Evolutionary conservation across 2,797 vertebrate species (phyloP).

Genomic region (Carapus acus): DNA sequence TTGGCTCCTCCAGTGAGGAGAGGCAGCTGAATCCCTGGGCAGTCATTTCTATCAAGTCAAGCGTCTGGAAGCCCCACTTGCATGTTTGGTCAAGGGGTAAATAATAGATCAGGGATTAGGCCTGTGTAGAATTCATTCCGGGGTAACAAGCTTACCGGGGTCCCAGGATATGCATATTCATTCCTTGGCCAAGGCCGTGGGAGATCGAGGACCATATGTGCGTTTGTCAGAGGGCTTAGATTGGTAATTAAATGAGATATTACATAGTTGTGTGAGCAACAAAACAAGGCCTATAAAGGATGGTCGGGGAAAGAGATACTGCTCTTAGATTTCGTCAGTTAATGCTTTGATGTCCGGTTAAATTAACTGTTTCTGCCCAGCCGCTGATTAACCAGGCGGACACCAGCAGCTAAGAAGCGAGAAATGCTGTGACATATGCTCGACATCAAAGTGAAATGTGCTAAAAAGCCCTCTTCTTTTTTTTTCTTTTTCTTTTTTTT

Average conservation of each 20-base stretch:
- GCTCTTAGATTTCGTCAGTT: constrained; percentile 29
- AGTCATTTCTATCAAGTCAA: constrained; percentile 75
- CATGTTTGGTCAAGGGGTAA: constrained; percentile 82
- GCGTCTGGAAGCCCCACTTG: constrained; percentile 74
- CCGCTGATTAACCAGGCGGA: constrained; percentile 22
- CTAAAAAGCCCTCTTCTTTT: constrained; percentile 1
- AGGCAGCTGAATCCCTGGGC: constrained; percentile 64
- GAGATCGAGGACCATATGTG: constrained; percentile 73
- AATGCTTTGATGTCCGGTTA: constrained; percentile 37
- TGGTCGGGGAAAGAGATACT: constrained; percentile 34
- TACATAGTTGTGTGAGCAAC: constrained; percentile 66
- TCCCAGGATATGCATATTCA: constrained; percentile 79
- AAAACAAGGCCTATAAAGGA: constrained; percentile 64
- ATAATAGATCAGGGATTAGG: constrained; percentile 83
- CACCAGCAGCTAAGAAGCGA: constrained; percentile 20
- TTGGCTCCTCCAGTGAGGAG: constrained; percentile 49
- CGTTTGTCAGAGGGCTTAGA: constrained; percentile 72
- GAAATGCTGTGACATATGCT: constrained; percentile 31
- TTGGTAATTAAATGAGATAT: constrained; percentile 76
- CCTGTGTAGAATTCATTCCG: constrained; percentile 75
- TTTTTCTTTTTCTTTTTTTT: too few relatives aligned
- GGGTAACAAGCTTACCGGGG: constrained; percentile 74
- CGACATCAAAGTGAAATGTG: constrained; percentile 29
- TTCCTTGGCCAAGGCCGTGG: constrained; percentile 71
- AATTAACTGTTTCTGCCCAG: constrained; percentile 34